phyloP scores from a whole-genome alignment of 1,140 invertebrate genomes.

The Trichomalopsis sarcophagae region DNA sequence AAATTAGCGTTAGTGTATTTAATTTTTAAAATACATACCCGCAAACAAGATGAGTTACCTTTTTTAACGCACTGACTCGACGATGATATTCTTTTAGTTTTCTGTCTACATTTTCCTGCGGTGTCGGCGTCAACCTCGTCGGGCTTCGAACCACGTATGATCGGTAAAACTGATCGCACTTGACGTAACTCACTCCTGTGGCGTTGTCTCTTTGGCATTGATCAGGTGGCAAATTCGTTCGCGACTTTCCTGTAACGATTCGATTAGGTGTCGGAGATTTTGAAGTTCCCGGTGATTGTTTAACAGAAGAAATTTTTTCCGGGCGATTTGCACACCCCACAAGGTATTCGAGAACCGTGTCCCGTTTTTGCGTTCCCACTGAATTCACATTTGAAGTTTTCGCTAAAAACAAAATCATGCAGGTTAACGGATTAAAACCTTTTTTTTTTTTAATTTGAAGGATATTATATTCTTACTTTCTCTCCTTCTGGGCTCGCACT shows the following conservation, averaged over 20 bases:
- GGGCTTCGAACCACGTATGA: not conserved
- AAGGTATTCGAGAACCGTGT: not conserved
- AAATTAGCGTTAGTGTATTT: not conserved
- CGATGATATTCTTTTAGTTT: not conserved
- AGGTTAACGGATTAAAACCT: not conserved
- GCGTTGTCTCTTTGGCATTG: not conserved
- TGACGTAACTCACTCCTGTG: not conserved
- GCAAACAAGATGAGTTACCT: not conserved
- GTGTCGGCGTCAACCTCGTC: not conserved
- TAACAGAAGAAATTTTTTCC: not conserved
- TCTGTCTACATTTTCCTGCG: not conserved
- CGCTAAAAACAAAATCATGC: not conserved
- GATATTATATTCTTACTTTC: too few species aligned
- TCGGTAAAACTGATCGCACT: not conserved
- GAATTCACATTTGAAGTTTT: not conserved
- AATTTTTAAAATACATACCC: too few species aligned
- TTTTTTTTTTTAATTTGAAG: not conserved
- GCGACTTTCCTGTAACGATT: not conserved
- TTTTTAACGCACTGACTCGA: not conserved
- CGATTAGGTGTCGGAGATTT: not conserved
- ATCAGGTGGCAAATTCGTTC: too few species aligned
- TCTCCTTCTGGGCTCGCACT: not conserved
- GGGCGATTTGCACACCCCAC: not conserved
- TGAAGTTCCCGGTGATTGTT: not conserved
- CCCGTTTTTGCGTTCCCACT: constrained; percentile 5